phyloP scores from a whole-genome alignment of 2,113 vertebrate species.

The Mustelus asterias region DNA sequence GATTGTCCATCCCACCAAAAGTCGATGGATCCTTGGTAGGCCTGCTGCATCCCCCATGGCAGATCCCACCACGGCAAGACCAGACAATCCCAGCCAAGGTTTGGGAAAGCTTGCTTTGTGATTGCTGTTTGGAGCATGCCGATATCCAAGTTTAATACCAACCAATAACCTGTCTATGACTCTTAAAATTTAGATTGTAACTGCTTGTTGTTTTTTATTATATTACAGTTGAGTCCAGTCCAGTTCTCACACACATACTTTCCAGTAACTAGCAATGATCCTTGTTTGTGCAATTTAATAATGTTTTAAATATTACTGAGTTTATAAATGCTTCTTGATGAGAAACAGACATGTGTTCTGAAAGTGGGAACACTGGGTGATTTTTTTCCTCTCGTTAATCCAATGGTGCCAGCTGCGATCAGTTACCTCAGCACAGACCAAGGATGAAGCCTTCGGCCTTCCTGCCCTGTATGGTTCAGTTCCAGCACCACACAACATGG shows the following conservation, averaged over 20 bases:
- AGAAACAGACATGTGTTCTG: slow-evolving; percentile 5
- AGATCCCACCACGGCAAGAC: too few relatives aligned
- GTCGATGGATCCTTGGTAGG: too few relatives aligned
- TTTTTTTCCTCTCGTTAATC: slow-evolving; percentile 29
- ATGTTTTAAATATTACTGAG: slow-evolving; percentile 24
- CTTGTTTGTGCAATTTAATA: slow-evolving; percentile 2
- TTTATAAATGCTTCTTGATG: slow-evolving; percentile 25
- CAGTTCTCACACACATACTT: not conserved
- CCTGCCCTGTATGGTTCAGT: not conserved
- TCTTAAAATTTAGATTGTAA: not conserved
- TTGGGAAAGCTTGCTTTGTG: not conserved
- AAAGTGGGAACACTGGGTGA: not conserved
- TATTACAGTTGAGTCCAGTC: not conserved
- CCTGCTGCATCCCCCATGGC: too few relatives aligned
- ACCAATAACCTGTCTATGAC: not conserved
- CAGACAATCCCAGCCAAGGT: not conserved
- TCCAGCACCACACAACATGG: slow-evolving; percentile 1
- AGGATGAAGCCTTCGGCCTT: not conserved
- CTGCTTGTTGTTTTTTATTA: not conserved
- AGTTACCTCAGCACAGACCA: not conserved
- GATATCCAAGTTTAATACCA: not conserved
- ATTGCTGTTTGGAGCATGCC: not conserved
- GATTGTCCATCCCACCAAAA: too few relatives aligned
- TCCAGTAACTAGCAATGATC: not conserved
- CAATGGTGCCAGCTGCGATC: slow-evolving; percentile 4